Percentiles rank a stretch among this genome's conserved stretches.
Conservation (phyloP, 2,888 invertebrate species). For the Nebria brevicollis region DNA sequence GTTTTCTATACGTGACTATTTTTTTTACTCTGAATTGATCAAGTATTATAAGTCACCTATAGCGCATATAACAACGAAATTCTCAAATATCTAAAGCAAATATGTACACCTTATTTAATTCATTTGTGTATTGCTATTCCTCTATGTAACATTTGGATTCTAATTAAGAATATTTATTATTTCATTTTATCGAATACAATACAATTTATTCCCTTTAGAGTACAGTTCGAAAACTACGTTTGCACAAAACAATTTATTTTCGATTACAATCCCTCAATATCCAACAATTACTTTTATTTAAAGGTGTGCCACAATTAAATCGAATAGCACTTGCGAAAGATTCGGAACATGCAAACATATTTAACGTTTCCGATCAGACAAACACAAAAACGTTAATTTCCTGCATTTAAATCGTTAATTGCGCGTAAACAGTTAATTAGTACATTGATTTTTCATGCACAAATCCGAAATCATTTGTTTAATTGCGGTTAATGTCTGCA, state of each 20-base stretch:
- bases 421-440: conserved; percentile 39
- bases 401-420: conserved; percentile 42
- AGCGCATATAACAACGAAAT: too few relatives aligned
- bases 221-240: not conserved
- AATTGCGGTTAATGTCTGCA: too few relatives aligned
- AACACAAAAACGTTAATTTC: conserved; percentile 35
- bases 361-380: conserved; percentile 15
- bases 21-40: too few relatives aligned
- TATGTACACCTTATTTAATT: too few relatives aligned
- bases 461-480: not conserved
- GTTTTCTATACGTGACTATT: too few relatives aligned
- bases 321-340: not conserved
- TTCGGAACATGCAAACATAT: conserved; percentile 5
- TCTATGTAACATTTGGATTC: too few relatives aligned
- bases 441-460: not conserved
- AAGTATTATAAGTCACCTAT: too few relatives aligned
- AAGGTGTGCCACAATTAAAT: not conserved
- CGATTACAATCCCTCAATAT: not conserved
- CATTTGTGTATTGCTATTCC: too few relatives aligned
- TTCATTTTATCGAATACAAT: not conserved
- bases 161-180: too few relatives aligned
- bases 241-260: not conserved
- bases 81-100: too few relatives aligned
- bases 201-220: not conserved
- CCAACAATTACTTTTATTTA: not conserved